phyloP scores from a whole-genome alignment of 2,113 vertebrate species.

The Conger conger region DNA sequence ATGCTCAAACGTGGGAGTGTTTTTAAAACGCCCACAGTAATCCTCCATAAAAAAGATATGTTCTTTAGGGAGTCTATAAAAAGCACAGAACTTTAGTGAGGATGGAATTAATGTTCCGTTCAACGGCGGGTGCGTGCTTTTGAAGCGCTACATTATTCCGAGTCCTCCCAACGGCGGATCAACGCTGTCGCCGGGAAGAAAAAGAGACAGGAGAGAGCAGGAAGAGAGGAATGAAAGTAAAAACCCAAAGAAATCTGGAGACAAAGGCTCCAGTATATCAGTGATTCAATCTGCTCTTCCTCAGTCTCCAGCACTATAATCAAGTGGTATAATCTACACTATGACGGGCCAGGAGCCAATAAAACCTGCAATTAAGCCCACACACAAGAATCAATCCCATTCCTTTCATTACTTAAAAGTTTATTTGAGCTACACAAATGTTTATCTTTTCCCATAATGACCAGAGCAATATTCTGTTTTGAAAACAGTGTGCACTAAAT shows the following conservation, averaged over 20 bases:
- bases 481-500: background rate
- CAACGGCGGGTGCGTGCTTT: background rate
- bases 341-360: background rate
- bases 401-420: background rate
- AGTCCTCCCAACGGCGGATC: background rate
- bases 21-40: background rate
- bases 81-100: background rate
- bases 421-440: slow-evolving; percentile 10
- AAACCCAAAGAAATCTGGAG: background rate
- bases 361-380: slow-evolving; percentile 9
- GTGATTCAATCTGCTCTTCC: background rate
- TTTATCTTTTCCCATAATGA: slow-evolving; percentile 2
- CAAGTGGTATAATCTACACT: background rate
- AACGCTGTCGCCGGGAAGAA: background rate
- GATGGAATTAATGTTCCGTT: background rate
- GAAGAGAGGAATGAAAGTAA: background rate
- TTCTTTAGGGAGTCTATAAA: background rate
- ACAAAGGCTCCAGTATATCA: background rate
- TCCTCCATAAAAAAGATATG: background rate
- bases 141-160: background rate
- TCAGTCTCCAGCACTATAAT: background rate
- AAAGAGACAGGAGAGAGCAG: background rate
- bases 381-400: background rate
- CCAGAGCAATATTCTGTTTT: background rate
- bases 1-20: background rate